Conservation (phyloP, 2,888 invertebrate genomes). For the Metacarcinus magister region DNA sequence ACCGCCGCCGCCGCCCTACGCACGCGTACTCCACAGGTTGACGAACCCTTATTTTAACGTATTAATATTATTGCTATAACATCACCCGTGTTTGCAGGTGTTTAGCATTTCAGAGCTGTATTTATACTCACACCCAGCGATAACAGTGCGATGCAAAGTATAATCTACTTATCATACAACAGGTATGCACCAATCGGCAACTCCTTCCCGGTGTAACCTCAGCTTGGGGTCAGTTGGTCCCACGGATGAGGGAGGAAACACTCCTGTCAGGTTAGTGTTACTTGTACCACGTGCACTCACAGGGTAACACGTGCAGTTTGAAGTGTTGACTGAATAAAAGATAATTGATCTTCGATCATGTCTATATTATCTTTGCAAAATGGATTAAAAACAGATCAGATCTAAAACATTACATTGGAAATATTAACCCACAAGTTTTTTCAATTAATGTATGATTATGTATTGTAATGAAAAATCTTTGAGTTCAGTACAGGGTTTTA, state of each 20-base stretch:
- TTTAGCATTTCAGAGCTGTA: not conserved
- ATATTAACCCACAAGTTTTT: not conserved
- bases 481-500: not conserved
- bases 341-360: no score
- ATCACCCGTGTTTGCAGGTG: not conserved
- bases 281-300: not conserved
- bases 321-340: no score
- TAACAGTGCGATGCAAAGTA: not conserved
- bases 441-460: not conserved
- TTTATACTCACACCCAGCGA: not conserved
- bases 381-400: not conserved
- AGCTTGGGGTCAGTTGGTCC: not conserved
- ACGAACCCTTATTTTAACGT: constrained; percentile 19
- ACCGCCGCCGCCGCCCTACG: not conserved
- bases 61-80: not conserved
- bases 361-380: no score
- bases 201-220: not conserved
- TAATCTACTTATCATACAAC: not conserved
- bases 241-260: not conserved
- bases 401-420: not conserved
- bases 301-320: not conserved
- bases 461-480: not conserved
- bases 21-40: constrained; percentile 13
- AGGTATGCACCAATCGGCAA: not conserved
- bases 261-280: not conserved